Percentiles rank a stretch among this genome's conserved stretches.
These are phyloP conservation scores for Ernsta delagoae DNA, from an alignment of 2,888 invertebrate species.

Conservation along the genomic window DNA sequence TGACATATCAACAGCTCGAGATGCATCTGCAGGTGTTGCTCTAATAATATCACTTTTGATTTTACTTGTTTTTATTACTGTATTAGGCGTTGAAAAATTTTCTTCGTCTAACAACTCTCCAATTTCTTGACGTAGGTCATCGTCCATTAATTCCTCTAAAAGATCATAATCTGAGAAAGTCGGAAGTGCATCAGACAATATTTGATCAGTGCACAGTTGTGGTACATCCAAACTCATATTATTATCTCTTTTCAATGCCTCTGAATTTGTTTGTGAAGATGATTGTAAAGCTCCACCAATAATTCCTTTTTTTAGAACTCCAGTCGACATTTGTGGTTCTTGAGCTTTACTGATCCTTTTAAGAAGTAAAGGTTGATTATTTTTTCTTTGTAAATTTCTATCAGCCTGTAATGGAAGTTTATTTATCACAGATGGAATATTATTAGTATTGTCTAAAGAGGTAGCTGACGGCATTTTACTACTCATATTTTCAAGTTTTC, in stretches of 20 bases:
- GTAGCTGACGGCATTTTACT: background rate
- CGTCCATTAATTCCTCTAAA: slow-evolving; percentile 77
- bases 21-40: background rate
- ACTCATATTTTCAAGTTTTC: slow-evolving; percentile 10
- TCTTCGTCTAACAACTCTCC: slow-evolving; percentile 74
- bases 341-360: slow-evolving; percentile 14
- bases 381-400: slow-evolving; percentile 6
- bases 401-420: background rate
- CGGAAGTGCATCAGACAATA: slow-evolving; percentile 48
- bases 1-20: background rate
- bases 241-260: background rate
- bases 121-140: slow-evolving; percentile 74
- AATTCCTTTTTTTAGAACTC: background rate
- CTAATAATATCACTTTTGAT: slow-evolving; percentile 9
- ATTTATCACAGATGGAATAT: slow-evolving; percentile 11
- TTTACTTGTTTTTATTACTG: slow-evolving; percentile 26
- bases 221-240: background rate
- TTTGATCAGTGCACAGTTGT: slow-evolving; percentile 51
- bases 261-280: slow-evolving; percentile 1
- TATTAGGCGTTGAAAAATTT: slow-evolving; percentile 46
- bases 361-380: slow-evolving; percentile 14
- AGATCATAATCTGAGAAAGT: slow-evolving; percentile 70
- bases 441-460: background rate
- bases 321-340: slow-evolving; percentile 10
- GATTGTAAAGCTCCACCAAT: background rate